Evolutionary conservation across 2,113 vertebrate species (phyloP).

Genomic region (Thalassarche chlororhynchos): DNA sequence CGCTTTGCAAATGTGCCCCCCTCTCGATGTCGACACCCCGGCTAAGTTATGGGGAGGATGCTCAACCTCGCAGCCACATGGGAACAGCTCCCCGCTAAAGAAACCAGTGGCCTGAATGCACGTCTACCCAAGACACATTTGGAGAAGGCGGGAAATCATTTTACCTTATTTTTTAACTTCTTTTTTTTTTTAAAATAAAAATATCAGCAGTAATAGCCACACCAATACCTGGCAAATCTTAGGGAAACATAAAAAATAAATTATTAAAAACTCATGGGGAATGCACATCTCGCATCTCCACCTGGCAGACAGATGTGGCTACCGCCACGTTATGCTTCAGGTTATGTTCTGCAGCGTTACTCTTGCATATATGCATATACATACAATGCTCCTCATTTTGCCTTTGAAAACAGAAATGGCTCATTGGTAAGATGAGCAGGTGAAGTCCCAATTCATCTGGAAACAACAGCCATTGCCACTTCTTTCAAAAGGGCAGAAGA

Average conservation of each 20-base stretch:
- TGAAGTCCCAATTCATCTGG: not conserved
- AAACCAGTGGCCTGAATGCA: not conserved
- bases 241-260: not conserved
- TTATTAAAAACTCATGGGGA: not conserved
- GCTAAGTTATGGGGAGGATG: not conserved
- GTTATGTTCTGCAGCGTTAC: not conserved
- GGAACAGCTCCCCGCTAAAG: not conserved
- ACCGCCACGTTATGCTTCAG: not conserved
- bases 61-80: not conserved
- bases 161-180: not conserved
- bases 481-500: not conserved
- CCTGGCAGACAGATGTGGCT: not conserved
- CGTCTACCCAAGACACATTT: fast-evolving
- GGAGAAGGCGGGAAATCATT: not conserved
- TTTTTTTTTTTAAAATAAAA: not conserved
- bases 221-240: not conserved
- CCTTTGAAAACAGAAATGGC: not conserved
- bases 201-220: not conserved
- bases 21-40: fast-evolving
- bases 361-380: not conserved
- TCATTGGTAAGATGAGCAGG: not conserved
- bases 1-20: fast-evolving
- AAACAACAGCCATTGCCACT: not conserved
- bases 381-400: not conserved
- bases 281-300: not conserved